phyloP scores from a whole-genome alignment of 2,888 invertebrate species.

The Acrobasis repandana region DNA sequence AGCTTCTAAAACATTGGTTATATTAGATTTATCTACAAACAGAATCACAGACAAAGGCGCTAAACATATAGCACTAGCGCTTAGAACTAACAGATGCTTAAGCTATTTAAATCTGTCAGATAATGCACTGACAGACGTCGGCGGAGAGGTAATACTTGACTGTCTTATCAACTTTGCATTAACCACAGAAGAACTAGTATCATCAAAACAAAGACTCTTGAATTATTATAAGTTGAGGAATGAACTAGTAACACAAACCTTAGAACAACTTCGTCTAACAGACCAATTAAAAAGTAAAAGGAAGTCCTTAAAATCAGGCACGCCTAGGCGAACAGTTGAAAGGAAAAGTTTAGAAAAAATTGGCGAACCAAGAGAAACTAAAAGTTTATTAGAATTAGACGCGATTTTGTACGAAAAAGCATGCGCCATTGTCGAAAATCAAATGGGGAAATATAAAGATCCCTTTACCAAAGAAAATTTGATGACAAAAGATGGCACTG shows the following conservation, averaged over 20 bases:
- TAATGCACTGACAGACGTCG: slow-evolving; percentile 55
- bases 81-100: slow-evolving; percentile 54
- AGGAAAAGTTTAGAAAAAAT: slow-evolving; percentile 37
- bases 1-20: slow-evolving; percentile 45
- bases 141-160: slow-evolving; percentile 43
- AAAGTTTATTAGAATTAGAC: slow-evolving; percentile 36
- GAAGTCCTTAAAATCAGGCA: slow-evolving; percentile 29
- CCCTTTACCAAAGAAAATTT: slow-evolving; percentile 45
- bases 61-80: slow-evolving; percentile 42
- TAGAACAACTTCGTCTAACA: not conserved
- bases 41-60: slow-evolving; percentile 56
- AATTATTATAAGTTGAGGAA: slow-evolving; percentile 44
- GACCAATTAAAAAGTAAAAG: slow-evolving; percentile 36
- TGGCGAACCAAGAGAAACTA: slow-evolving; percentile 36
- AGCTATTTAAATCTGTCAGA: slow-evolving; percentile 56
- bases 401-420: slow-evolving; percentile 44
- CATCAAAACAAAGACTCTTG: slow-evolving; percentile 39
- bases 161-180: slow-evolving; percentile 48
- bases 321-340: too few species aligned
- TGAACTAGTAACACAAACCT: slow-evolving; percentile 34
- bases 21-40: slow-evolving; percentile 59
- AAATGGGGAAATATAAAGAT: slow-evolving; percentile 45
- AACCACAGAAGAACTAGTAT: slow-evolving; percentile 43
- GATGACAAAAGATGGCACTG: slow-evolving; percentile 32
- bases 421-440: slow-evolving; percentile 35